A percentile compares a stretch with the other conserved stretches of the same genome.
phyloP scores from a whole-genome alignment of 92 coral and sea anemone genomes.

The Bergia sp. region DNA sequence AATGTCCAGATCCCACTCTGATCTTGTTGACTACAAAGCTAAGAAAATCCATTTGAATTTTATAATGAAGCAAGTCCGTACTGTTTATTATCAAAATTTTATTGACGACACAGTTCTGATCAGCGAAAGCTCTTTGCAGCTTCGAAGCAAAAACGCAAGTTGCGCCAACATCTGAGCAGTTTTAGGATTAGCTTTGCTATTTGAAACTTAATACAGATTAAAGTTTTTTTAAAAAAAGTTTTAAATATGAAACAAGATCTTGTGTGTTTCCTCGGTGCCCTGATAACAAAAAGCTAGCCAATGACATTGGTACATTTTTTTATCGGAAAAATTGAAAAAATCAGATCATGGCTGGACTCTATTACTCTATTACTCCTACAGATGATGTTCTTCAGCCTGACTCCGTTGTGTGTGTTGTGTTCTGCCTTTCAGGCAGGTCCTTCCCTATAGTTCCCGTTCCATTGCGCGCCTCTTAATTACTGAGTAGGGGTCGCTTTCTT shows the following conservation, averaged over 20 bases:
- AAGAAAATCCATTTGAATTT: conserved; percentile 36
- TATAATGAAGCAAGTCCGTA: conserved; percentile 44
- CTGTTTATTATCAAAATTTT: conserved; percentile 34
- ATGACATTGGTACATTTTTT: conserved; percentile 41
- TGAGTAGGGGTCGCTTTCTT: too few relatives aligned
- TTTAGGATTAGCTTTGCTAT: too few relatives aligned
- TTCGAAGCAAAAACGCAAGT: not conserved
- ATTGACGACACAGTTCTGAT: conserved; percentile 38
- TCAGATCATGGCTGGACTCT: conserved; percentile 35
- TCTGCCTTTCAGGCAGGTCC: too few relatives aligned
- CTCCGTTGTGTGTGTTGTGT: not conserved
- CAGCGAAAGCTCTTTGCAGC: conserved; percentile 31
- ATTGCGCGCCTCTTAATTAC: too few relatives aligned
- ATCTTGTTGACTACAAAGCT: conserved; percentile 30
- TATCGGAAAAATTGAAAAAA: conserved; percentile 29
- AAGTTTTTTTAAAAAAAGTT: not conserved
- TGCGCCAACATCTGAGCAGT: too few relatives aligned
- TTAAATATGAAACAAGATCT: conserved; percentile 37
- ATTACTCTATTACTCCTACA: not conserved
- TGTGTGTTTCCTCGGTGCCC: conserved; percentile 10
- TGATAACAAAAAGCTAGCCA: conserved; percentile 7
- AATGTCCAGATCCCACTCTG: conserved; percentile 27
- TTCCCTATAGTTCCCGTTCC: too few relatives aligned
- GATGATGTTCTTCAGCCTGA: conserved; percentile 16
- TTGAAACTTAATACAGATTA: too few relatives aligned